Base-by-base conservation (phyloP, 30 jellyfish, hydroid and myxozoan genomes). In the Rhopilema esculentum region DNA sequence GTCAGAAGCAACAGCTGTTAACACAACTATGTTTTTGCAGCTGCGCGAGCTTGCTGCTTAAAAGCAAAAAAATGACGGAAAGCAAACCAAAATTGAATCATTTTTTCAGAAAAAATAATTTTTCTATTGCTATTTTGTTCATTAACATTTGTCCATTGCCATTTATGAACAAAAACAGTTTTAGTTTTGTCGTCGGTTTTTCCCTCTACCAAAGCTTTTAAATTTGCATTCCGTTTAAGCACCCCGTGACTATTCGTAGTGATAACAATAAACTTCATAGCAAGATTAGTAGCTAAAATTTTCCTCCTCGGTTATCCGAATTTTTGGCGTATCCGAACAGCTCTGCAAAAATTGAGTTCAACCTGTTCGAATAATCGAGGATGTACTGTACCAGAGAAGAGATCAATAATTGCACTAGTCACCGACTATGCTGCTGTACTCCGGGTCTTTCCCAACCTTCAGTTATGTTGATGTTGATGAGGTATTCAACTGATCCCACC, bases 271-370 rank as follows among this genome's bases (percentile, higher is more conserved):
- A 70, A 27, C 63, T 27, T 23, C 82, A 8, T 27, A 70, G 64
- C 82, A 70, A 70, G 63, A 70, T 12, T 70, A 70, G 63, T 70
- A 70, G 82, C 63, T 70, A 70, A 70, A 70, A 70, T 28, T 70
- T 70, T 70, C 63, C 15, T 70, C 63, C 82, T 27, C 82, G 63
- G 28, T 66, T 66, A 66, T 66, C 77, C 26, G 77, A 66, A 66
- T 66, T 66, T 22, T 66, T 66, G 15, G 77, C 77, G 77, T 66
- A 66, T 66, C 77, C 77, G 77, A 66, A 66, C 77, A 27, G 77
- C 15, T 27, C 24, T 12, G 77, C 77, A 66, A 66, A 24, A 16
- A 66, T 9, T 24, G 17, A 22, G 9, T 16, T 66, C 26, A 16
- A 22, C 17, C 24, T 66, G 77, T 22, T 66, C 77, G 77, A 22